These are phyloP conservation scores for Brachionichthys hirsutus DNA, from an alignment of 2,113 vertebrate species.

Conservation along the genomic window DNA sequence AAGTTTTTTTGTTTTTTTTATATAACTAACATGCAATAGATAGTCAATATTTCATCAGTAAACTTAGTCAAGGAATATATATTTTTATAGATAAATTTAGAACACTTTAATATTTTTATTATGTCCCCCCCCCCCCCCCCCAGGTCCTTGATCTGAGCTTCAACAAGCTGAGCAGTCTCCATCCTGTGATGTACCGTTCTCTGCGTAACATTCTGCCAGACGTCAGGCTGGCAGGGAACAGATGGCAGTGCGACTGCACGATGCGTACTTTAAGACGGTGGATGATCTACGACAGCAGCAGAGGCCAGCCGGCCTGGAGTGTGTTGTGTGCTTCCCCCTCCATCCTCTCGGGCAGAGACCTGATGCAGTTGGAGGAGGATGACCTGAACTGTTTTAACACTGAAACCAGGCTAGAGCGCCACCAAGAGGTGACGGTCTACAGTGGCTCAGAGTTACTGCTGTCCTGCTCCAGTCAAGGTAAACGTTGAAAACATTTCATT, in stretches of 20 bases:
- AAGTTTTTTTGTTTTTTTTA: neutral
- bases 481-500: neutral
- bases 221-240: slow-evolving; percentile 70
- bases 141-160: slow-evolving; percentile 85
- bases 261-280: slow-evolving; percentile 66
- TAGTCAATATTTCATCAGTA: neutral
- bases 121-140: slow-evolving; percentile 20
- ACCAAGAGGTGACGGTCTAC: slow-evolving; percentile 65
- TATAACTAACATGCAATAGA: neutral
- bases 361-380: slow-evolving; percentile 69
- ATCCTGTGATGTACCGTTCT: slow-evolving; percentile 70
- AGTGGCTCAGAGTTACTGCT: slow-evolving; percentile 64
- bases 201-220: slow-evolving; percentile 72
- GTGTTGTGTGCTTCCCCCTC: slow-evolving; percentile 69
- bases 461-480: slow-evolving; percentile 73
- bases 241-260: slow-evolving; percentile 78
- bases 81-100: no score
- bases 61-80: no score
- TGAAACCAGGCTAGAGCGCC: slow-evolving; percentile 22
- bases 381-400: slow-evolving; percentile 64
- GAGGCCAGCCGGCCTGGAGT: slow-evolving; percentile 62
- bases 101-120: neutral
- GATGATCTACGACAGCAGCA: slow-evolving; percentile 64
- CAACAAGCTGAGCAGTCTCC: slow-evolving; percentile 78
- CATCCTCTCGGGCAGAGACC: slow-evolving; percentile 56